Evolutionary conservation across 2,113 vertebrate genomes (phyloP), one percentile per base, ranked within the genome.

Genomic region (Stigmatopora nigra): DNA sequence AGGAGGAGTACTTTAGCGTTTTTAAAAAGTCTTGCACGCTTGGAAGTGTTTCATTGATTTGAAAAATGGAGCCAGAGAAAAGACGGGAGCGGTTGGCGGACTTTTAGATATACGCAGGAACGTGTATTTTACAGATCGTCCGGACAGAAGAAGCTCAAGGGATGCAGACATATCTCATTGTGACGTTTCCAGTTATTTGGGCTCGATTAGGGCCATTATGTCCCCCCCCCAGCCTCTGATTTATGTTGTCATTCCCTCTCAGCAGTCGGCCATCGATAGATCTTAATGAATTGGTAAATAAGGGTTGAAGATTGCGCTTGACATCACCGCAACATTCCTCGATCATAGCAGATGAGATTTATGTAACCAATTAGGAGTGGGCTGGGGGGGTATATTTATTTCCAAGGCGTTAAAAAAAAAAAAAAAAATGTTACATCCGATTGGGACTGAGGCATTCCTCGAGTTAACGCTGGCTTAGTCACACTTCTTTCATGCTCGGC

Each of bases 211-310:
- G 95, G 94, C 95, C 95, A 98, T 99, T 98, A 98, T 94, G 95
- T 95, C 94, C 91, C 91, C 35, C 58, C 17, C 51, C 51, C 51
- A 85, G 87, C 31, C 93, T 87, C 87, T 99, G 97, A 99, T 99
- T 98, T 96, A 99, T 99, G 97, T 98, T 94, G 94, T 97, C 95
- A 98, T 99, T 97, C 58, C 93, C 93, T 92, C 92, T 94, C 93
- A 91, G 93, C 93, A 70, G 67, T 96, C 94, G 95, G 95, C 95
- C 97, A 96, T 98, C 97, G 94, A 98, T 98, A 78, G 67, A 97
- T 98, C 97, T 98, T 99, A 99, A 99, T 99, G 97, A 98, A 98
- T 99, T 99, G 97, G 97, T 99, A 99, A 99, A 99, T 99, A 99
- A 98, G 96, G 96, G 95, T 91, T 91, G 94, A 97, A 97, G 96